Conservation (phyloP, 2,797 vertebrate species). For the Phoeniculus purpureus region DNA sequence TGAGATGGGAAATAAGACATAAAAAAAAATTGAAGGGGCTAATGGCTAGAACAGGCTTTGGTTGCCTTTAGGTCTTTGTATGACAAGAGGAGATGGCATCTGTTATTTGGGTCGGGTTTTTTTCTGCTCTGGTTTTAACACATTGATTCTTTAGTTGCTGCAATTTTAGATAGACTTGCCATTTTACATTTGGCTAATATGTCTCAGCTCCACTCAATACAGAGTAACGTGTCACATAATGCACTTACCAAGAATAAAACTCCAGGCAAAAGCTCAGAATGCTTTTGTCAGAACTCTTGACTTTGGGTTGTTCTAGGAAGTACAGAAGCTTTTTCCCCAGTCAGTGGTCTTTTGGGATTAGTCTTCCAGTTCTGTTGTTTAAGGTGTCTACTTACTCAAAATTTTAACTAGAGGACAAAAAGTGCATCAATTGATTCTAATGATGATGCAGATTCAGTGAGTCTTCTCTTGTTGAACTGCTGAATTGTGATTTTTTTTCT, state of each 20-base stretch:
- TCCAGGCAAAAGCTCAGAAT: neutral
- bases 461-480: neutral
- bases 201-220: neutral
- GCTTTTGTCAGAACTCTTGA: neutral
- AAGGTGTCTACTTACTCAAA: neutral
- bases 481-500: slow-evolving; percentile 2
- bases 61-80: neutral
- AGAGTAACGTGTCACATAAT: rapidly evolving
- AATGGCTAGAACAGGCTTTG: neutral
- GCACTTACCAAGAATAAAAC: neutral
- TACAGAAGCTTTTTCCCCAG: neutral
- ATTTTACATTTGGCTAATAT: neutral
- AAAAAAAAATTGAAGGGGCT: neutral
- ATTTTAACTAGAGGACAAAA: neutral
- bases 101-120: neutral
- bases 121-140: neutral
- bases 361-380: neutral
- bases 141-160: neutral
- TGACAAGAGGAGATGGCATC: neutral
- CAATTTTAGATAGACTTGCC: neutral
- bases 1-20: neutral
- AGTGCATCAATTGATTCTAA: neutral
- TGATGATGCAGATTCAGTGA: neutral
- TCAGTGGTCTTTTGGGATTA: neutral
- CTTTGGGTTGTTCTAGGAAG: neutral